These are phyloP conservation scores for Polypterus senegalus DNA, from an alignment of 2,113 vertebrate genomes.

Conservation along the genomic window DNA sequence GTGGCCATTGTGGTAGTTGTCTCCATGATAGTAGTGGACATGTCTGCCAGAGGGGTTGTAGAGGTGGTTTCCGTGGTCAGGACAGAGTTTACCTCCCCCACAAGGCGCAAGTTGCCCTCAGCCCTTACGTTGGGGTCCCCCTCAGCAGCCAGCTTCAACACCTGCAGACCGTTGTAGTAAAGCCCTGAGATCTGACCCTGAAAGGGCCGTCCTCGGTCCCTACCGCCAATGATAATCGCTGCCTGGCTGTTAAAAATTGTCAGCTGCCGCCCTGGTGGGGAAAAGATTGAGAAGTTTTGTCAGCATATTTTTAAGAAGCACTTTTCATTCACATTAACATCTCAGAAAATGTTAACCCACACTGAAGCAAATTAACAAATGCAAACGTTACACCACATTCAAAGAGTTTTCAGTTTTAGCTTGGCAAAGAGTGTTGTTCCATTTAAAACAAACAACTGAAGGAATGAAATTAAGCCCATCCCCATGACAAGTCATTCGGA, in stretches of 20 bases:
- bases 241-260: slow-evolving; percentile 97
- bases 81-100: slow-evolving; percentile 75
- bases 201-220: slow-evolving; percentile 78
- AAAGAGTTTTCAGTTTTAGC: no score
- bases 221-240: slow-evolving; percentile 80
- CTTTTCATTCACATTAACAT: no score
- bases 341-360: not conserved
- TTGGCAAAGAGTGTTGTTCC: no score
- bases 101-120: slow-evolving; percentile 77
- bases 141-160: slow-evolving; percentile 82
- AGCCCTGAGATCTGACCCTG: slow-evolving; percentile 90
- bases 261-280: slow-evolving; percentile 71
- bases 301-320: no score
- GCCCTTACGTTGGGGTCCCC: slow-evolving; percentile 75
- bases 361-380: not conserved
- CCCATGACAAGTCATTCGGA: no score
- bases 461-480: no score
- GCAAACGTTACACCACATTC: not conserved
- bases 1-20: slow-evolving; percentile 90
- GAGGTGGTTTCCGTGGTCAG: slow-evolving; percentile 77
- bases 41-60: slow-evolving; percentile 75
- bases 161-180: slow-evolving; percentile 89
- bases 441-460: no score
- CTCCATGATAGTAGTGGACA: slow-evolving; percentile 92
- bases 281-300: not conserved